Conservation (phyloP, 2,888 invertebrate species). For the Copidosoma aretas region DNA sequence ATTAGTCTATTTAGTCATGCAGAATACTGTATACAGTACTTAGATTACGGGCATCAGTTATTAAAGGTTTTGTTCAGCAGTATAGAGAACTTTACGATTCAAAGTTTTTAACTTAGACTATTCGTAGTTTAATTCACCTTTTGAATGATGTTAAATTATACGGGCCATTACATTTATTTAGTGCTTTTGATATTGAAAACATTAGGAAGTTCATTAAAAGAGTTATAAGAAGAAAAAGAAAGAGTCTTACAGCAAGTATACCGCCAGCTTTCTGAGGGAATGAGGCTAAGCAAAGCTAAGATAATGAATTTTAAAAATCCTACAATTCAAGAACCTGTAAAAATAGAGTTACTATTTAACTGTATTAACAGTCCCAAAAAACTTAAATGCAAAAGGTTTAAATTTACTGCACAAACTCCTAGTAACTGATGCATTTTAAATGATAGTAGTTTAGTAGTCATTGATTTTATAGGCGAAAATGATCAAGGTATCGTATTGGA, state of each 20-base stretch:
- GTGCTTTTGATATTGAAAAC: constrained; percentile 35
- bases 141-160: constrained; percentile 18
- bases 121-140: constrained; percentile 16
- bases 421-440: constrained; percentile 1
- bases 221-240: constrained; percentile 16
- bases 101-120: constrained; percentile 14
- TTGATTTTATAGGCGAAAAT: constrained; percentile 8
- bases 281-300: background rate
- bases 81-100: constrained; percentile 3
- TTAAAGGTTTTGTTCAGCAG: background rate
- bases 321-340: background rate
- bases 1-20: background rate
- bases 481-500: constrained; percentile 3
- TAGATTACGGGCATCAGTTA: background rate
- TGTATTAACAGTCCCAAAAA: background rate
- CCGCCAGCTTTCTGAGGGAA: constrained; percentile 6
- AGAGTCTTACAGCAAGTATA: constrained; percentile 20
- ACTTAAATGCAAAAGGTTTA: constrained; percentile 4
- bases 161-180: constrained; percentile 28
- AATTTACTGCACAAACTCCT: background rate
- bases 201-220: constrained; percentile 25
- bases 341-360: background rate
- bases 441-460: background rate
- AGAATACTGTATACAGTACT: background rate
- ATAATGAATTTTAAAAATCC: background rate